These are phyloP conservation scores for Calidris pygmaea DNA, from an alignment of 2,113 vertebrate species.

Conservation along the genomic window DNA sequence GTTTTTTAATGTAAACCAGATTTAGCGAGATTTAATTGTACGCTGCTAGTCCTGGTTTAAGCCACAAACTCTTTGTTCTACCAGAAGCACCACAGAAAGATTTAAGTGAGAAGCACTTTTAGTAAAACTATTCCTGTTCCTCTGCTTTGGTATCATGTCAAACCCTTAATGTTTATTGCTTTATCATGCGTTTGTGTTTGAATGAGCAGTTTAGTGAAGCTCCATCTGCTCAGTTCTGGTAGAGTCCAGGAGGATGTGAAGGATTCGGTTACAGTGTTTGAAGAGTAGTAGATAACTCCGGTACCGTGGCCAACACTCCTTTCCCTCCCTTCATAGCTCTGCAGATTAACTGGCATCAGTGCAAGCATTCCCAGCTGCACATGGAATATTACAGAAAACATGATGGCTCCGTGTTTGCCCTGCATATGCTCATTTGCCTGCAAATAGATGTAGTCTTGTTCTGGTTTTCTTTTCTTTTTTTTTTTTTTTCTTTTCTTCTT, in stretches of 20 bases:
- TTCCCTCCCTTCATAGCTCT: neutral
- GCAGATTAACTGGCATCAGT: neutral
- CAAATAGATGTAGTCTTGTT: neutral
- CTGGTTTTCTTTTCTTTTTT: neutral
- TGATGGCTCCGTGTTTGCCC: neutral
- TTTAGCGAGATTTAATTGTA: neutral
- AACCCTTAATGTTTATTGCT: neutral
- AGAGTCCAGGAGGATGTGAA: conserved; percentile 11
- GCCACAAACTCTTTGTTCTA: neutral
- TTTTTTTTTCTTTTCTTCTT: neutral
- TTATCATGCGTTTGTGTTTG: neutral
- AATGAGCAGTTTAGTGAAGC: neutral
- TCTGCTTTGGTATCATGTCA: neutral
- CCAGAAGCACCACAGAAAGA: neutral
- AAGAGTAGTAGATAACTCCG: neutral
- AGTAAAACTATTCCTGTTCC: neutral
- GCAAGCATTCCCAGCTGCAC: neutral
- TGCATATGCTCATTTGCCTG: neutral
- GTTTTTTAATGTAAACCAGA: neutral
- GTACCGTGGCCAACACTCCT: neutral
- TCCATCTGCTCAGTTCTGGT: conserved; percentile 24
- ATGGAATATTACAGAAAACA: neutral
- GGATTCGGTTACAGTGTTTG: neutral
- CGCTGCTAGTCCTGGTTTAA: neutral
- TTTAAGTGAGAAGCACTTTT: neutral